phyloP scores from a whole-genome alignment of 2,797 vertebrate genomes.

The Peromyscus melanophrys region DNA sequence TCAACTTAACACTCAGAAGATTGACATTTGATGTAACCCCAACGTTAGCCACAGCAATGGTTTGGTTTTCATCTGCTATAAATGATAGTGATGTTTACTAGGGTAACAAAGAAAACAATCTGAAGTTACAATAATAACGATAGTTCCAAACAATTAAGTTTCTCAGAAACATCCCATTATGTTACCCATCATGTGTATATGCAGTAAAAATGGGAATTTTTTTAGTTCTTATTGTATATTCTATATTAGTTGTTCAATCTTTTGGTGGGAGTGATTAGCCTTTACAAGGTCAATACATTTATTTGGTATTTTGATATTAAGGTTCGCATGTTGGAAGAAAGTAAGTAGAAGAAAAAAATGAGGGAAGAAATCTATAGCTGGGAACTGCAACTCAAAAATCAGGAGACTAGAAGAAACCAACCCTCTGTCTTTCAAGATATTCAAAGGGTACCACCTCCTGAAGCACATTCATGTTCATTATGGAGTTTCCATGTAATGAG shows the following conservation, averaged over 20 bases:
- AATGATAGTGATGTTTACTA: neutral
- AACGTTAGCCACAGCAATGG: neutral
- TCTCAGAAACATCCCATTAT: neutral
- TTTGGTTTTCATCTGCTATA: slow-evolving; percentile 17
- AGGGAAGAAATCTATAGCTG: neutral
- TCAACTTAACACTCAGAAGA: neutral
- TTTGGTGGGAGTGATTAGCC: neutral
- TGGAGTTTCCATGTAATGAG: neutral
- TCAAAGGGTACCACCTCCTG: neutral
- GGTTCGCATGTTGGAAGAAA: neutral
- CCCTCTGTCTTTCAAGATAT: neutral
- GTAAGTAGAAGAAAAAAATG: slow-evolving; percentile 17
- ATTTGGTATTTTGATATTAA: neutral
- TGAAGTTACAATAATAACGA: neutral
- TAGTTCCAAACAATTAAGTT: neutral
- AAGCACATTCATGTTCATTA: neutral
- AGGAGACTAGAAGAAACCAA: neutral
- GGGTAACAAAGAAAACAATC: neutral
- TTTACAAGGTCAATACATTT: neutral
- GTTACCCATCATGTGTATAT: neutral
- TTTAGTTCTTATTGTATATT: neutral
- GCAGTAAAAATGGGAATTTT: neutral
- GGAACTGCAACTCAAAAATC: neutral
- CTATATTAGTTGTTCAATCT: slow-evolving; percentile 34
- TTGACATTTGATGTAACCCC: neutral